Evolutionary conservation across 1,140 invertebrate genomes (phyloP).

Genomic region (Theocolax elegans): DNA sequence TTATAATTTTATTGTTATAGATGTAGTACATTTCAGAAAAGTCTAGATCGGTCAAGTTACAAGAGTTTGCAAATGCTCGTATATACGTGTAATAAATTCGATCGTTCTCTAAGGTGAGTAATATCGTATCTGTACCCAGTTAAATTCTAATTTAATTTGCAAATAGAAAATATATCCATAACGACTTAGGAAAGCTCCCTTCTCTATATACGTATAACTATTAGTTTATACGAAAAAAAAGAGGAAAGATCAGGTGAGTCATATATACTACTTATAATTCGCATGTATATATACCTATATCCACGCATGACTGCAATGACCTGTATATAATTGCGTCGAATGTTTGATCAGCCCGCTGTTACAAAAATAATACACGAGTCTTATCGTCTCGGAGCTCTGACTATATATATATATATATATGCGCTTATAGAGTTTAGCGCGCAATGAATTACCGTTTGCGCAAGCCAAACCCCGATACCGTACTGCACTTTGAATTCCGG

Average conservation of each 20-base stretch:
- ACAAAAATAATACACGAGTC: not conserved
- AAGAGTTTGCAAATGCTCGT: too few relatives aligned
- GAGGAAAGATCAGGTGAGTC: constrained; percentile 9
- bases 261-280: too few relatives aligned
- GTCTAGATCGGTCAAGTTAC: too few relatives aligned
- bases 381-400: not conserved
- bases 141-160: not conserved
- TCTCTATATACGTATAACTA: too few relatives aligned
- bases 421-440: not conserved
- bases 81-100: too few relatives aligned
- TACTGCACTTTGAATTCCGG: constrained; percentile 13
- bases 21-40: too few relatives aligned
- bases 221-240: too few relatives aligned
- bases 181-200: not conserved
- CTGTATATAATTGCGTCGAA: constrained; percentile 29
- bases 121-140: too few relatives aligned
- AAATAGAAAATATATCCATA: not conserved
- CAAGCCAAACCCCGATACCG: constrained; percentile 3
- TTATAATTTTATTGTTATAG: too few relatives aligned
- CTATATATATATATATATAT: too few relatives aligned
- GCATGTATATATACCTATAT: too few relatives aligned
- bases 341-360: constrained; percentile 16
- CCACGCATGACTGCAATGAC: not conserved
- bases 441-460: constrained; percentile 31
- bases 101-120: too few relatives aligned